These are phyloP conservation scores for Girardinichthys multiradiatus DNA, from an alignment of 2,113 vertebrate genomes.

Conservation along the genomic window DNA sequence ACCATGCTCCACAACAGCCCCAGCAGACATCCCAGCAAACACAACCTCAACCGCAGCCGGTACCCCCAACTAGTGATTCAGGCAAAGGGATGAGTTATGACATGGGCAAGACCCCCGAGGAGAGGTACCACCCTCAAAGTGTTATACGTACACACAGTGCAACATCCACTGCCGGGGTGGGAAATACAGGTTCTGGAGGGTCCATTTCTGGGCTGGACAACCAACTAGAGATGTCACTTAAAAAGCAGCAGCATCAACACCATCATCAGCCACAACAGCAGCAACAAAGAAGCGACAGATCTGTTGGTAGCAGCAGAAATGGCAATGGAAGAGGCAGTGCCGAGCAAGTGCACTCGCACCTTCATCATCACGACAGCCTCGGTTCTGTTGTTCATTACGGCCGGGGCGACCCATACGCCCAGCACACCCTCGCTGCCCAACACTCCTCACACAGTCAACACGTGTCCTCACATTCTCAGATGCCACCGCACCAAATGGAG, in stretches of 20 bases:
- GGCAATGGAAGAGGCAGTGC: slow-evolving; percentile 82
- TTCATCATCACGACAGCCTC: slow-evolving; percentile 83
- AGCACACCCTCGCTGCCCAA: slow-evolving; percentile 77
- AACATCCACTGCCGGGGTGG: slow-evolving; percentile 76
- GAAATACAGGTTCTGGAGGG: slow-evolving; percentile 71
- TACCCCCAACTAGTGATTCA: slow-evolving; percentile 76
- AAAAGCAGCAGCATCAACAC: slow-evolving; percentile 78
- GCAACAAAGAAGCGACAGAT: slow-evolving; percentile 81
- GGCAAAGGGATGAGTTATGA: slow-evolving; percentile 82
- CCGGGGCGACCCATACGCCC: slow-evolving; percentile 80
- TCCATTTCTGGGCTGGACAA: slow-evolving; percentile 82
- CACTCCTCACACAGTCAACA: slow-evolving; percentile 76
- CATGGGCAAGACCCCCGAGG: slow-evolving; percentile 82
- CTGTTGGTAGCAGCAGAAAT: slow-evolving; percentile 79
- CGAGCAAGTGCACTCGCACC: slow-evolving; percentile 80
- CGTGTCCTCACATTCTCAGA: slow-evolving; percentile 75
- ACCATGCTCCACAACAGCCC: slow-evolving; percentile 75
- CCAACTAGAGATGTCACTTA: slow-evolving; percentile 89
- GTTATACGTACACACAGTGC: slow-evolving; percentile 92
- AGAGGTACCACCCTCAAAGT: slow-evolving; percentile 91
- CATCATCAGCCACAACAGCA: slow-evolving; percentile 72
- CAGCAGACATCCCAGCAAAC: slow-evolving; percentile 74
- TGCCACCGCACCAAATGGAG: slow-evolving; percentile 79
- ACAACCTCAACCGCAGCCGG: slow-evolving; percentile 76
- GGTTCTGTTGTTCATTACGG: slow-evolving; percentile 92